A percentile compares a stretch with the other conserved stretches of the same genome.
These are phyloP conservation scores for Microctenopoma steveboyesi DNA, from an alignment of 2,797 vertebrate genomes.

Conservation along the genomic window DNA sequence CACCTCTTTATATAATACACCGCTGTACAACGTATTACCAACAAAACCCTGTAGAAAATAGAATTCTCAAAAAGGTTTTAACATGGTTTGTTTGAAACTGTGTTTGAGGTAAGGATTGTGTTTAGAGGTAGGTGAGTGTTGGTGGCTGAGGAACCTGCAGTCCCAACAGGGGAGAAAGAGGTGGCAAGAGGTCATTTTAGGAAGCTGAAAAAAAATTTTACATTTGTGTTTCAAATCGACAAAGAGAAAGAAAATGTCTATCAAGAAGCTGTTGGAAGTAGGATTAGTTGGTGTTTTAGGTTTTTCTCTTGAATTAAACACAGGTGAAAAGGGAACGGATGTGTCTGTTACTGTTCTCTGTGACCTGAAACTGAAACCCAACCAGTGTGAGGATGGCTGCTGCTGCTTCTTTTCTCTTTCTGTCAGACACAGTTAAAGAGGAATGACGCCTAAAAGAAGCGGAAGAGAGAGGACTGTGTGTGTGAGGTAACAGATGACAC, in stretches of 20 bases:
- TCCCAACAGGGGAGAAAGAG: too few relatives aligned
- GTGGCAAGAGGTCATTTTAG: too few relatives aligned
- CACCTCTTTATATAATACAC: too few relatives aligned
- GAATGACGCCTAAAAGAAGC: conserved; percentile 37
- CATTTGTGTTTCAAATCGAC: too few relatives aligned
- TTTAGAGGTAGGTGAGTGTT: not conserved
- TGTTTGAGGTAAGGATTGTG: not conserved
- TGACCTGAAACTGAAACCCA: conserved; percentile 28
- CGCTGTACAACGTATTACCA: too few relatives aligned
- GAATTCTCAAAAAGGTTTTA: not conserved
- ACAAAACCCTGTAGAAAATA: too few relatives aligned
- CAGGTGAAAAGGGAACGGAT: not conserved
- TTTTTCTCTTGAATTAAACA: too few relatives aligned
- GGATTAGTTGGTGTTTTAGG: too few relatives aligned
- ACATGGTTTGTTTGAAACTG: not conserved
- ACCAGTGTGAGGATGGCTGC: not conserved
- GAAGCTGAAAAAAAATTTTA: too few relatives aligned
- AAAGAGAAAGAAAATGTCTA: too few relatives aligned
- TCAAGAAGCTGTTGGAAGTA: too few relatives aligned
- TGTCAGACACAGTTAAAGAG: conserved; percentile 30
- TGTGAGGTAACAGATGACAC: conserved; percentile 13
- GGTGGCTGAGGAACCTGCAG: not conserved
- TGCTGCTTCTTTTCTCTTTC: not conserved
- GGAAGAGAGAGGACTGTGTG: conserved; percentile 15
- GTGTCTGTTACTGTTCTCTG: not conserved